These are phyloP conservation scores for Sphenopsis melanotis DNA, from an alignment of 2,797 vertebrate species.

Conservation along the genomic window DNA sequence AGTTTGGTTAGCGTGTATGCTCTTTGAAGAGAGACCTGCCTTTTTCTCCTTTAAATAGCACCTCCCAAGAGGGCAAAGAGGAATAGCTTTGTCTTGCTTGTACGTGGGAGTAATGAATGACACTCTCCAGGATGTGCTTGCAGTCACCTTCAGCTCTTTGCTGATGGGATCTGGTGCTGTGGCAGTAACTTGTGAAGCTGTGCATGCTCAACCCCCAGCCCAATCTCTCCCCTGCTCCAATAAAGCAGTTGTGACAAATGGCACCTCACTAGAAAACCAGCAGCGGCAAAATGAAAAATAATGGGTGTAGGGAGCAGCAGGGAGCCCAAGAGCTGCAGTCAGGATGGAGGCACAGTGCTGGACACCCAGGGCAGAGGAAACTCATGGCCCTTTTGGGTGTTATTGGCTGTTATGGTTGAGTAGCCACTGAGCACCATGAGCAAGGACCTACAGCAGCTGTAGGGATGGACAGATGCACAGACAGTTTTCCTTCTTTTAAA, in stretches of 20 bases:
- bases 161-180: neutral
- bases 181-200: neutral
- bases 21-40: slow-evolving; percentile 26
- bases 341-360: neutral
- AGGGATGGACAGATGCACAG: neutral
- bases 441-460: neutral
- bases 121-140: neutral
- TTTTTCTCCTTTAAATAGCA: slow-evolving; percentile 23
- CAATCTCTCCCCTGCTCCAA: neutral
- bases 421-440: neutral
- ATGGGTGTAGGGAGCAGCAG: neutral
- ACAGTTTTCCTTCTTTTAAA: neutral
- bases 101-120: neutral
- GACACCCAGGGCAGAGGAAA: neutral
- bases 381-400: neutral
- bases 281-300: slow-evolving; percentile 4
- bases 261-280: neutral
- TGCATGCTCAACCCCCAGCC: neutral
- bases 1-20: neutral
- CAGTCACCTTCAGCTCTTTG: slow-evolving; percentile 29
- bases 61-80: slow-evolving; percentile 10
- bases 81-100: neutral
- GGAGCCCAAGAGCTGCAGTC: neutral
- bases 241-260: neutral
- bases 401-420: neutral